Conservation (phyloP, 2,888 invertebrate genomes). For the Petrolisthes cinctipes region DNA sequence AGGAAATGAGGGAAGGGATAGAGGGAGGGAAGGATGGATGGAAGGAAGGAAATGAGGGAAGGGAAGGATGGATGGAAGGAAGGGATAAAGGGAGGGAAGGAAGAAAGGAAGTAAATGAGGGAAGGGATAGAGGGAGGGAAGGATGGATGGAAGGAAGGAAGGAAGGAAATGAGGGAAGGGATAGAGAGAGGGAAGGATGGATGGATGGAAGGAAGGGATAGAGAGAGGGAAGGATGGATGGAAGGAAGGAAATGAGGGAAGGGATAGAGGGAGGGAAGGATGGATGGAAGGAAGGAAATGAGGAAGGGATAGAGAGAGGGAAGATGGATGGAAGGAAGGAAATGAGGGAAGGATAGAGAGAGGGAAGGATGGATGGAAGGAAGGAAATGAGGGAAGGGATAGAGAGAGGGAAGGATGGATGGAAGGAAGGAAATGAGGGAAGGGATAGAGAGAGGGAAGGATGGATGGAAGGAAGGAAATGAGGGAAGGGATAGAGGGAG, state of each 20-base stretch:
- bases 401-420: too few species aligned
- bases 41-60: background rate
- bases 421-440: background rate
- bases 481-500: too few species aligned
- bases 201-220: background rate
- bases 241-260: background rate
- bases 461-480: background rate
- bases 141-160: background rate
- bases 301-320: background rate
- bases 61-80: background rate
- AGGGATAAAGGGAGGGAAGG: too few species aligned
- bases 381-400: background rate
- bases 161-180: background rate
- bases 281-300: background rate
- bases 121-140: background rate
- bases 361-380: too few species aligned
- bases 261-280: slow-evolving; percentile 1
- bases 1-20: background rate
- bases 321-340: slow-evolving; percentile 1
- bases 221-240: too few species aligned
- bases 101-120: background rate
- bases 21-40: too few species aligned
- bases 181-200: background rate
- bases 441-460: background rate
- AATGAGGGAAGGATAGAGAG: background rate